phyloP scores from a whole-genome alignment of 30 jellyfish, hydroid and myxozoan species.

The Sanderia malayensis region DNA sequence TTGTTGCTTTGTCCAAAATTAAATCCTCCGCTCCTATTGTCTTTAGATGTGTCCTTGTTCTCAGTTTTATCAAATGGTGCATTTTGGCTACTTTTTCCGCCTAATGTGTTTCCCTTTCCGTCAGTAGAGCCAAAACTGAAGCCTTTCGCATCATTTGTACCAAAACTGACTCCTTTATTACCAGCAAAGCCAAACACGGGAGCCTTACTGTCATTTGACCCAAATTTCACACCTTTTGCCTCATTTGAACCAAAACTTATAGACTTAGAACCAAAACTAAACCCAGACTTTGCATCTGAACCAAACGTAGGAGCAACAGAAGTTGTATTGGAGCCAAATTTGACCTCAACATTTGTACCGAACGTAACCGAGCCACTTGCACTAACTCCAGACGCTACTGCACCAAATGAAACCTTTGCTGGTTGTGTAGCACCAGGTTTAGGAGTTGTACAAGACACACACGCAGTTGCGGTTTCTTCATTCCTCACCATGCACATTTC shows the following conservation, averaged over 20 bases:
- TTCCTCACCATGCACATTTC: slow-evolving; percentile 59
- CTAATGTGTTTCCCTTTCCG: not conserved
- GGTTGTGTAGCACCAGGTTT: slow-evolving; percentile 44
- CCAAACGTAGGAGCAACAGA: slow-evolving; percentile 8
- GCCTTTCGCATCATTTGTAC: not conserved
- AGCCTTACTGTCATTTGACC: slow-evolving; percentile 4
- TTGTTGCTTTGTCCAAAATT: slow-evolving; percentile 29
- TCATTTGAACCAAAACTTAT: slow-evolving; percentile 10
- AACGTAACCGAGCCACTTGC: not conserved
- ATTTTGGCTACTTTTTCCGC: not conserved
- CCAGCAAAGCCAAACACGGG: slow-evolving; percentile 20
- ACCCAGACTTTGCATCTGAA: slow-evolving; percentile 5
- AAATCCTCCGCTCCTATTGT: slow-evolving; percentile 15
- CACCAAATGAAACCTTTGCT: not conserved
- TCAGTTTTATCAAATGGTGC: not conserved
- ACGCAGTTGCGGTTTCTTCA: slow-evolving; percentile 23
- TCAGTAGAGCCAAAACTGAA: slow-evolving; percentile 5
- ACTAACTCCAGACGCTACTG: not conserved
- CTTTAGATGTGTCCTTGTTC: not conserved
- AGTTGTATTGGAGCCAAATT: slow-evolving; percentile 7
- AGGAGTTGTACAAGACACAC: slow-evolving; percentile 65
- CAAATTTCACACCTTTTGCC: not conserved
- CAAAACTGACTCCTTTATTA: not conserved
- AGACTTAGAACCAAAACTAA: slow-evolving; percentile 24
- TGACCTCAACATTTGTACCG: no score